phyloP scores from a whole-genome alignment of 2,113 vertebrate genomes.

The Melanerpes aurifrons region DNA sequence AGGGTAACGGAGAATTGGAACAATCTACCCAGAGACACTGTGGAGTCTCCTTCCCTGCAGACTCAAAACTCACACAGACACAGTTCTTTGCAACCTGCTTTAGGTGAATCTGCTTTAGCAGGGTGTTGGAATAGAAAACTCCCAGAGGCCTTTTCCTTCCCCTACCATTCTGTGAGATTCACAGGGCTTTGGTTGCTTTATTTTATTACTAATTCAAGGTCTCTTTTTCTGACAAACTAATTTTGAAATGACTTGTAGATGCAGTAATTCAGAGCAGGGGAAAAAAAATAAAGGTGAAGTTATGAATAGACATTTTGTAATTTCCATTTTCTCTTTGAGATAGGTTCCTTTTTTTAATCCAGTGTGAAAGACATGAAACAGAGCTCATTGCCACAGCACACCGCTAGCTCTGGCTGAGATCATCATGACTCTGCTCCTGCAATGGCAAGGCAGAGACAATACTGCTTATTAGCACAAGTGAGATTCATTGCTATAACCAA shows the following conservation, averaged over 20 bases:
- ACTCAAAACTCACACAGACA: too few relatives aligned
- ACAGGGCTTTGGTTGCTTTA: background rate
- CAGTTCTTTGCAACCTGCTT: too few relatives aligned
- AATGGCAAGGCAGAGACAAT: background rate
- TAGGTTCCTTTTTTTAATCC: background rate
- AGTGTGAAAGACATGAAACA: background rate
- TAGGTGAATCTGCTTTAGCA: too few relatives aligned
- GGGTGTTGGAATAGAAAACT: too few relatives aligned
- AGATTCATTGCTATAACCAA: constrained; percentile 34
- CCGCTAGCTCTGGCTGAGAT: background rate
- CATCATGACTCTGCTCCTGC: background rate
- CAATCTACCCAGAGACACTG: too few relatives aligned
- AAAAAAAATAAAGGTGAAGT: background rate
- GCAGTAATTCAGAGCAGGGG: background rate
- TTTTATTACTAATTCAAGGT: background rate
- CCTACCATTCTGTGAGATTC: background rate
- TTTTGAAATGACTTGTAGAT: background rate
- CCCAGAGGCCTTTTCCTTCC: too few relatives aligned
- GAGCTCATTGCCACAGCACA: background rate
- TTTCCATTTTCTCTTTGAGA: constrained; percentile 5
- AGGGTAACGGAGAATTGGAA: too few relatives aligned
- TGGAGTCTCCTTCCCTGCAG: too few relatives aligned
- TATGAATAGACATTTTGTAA: background rate
- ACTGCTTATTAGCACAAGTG: constrained; percentile 7
- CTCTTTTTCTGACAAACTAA: background rate